These are phyloP conservation scores for Rhinatrema bivittatum DNA, from an alignment of 2,797 vertebrate genomes.

Conservation along the genomic window DNA sequence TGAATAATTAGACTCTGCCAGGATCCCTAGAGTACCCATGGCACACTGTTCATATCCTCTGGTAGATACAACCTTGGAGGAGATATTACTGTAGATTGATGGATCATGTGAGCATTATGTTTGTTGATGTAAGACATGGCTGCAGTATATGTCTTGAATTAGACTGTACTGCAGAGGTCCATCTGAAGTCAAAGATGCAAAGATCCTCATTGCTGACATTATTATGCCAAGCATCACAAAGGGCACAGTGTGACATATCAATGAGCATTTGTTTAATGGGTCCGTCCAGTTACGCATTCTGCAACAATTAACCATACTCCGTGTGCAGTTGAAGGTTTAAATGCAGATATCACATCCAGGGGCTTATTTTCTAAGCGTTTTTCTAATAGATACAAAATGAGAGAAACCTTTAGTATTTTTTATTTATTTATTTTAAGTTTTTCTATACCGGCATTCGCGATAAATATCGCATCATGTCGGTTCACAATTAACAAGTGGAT, in stretches of 20 bases:
- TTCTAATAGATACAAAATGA: too few species aligned
- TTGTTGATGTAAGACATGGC: slow-evolving; percentile 15
- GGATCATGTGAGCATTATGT: background rate
- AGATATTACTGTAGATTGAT: background rate
- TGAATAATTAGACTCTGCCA: background rate
- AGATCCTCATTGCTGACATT: slow-evolving; percentile 24
- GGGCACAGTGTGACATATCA: slow-evolving; percentile 31
- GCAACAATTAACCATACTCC: too few species aligned
- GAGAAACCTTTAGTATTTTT: too few species aligned
- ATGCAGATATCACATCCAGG: too few species aligned
- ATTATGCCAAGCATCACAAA: slow-evolving; percentile 39
- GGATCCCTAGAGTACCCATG: background rate
- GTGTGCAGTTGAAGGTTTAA: too few species aligned
- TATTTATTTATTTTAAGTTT: too few species aligned
- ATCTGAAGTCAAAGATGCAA: slow-evolving; percentile 29
- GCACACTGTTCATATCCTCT: too few species aligned
- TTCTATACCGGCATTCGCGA: too few species aligned
- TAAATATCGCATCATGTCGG: too few species aligned
- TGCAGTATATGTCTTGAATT: slow-evolving; percentile 11
- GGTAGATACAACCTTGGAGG: background rate
- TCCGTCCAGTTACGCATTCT: slow-evolving; percentile 14
- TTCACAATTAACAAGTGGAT: too few species aligned
- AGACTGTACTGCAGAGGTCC: slow-evolving; percentile 23
- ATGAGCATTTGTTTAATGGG: too few species aligned
- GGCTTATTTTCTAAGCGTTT: too few species aligned